Base-by-base conservation (phyloP, 37 sponge, comb jelly and placozoan genomes). In the Eunapius fragilis region DNA sequence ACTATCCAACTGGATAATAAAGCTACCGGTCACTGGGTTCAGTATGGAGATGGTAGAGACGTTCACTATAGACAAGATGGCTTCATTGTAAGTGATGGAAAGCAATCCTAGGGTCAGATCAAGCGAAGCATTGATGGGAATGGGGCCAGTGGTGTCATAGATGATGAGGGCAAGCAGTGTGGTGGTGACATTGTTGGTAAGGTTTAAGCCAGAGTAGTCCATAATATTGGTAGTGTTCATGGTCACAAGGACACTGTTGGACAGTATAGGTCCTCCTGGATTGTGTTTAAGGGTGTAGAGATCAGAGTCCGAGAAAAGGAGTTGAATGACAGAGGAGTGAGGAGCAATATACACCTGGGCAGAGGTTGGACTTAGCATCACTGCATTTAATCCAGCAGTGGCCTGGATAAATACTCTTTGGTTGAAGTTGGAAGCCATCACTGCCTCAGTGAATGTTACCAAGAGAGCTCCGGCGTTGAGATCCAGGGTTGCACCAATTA, bases 41-140 rank as follows among this genome's bases (percentile, higher is more conserved):
- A 69, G 47, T 36, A 94, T 81, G 35, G 82, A 84, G 26, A 96
- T 12, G 22, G 88, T 76, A 23, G 85, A 58, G 7, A 72, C 68
- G 36, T 96, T 79, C 17, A 96, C 71, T 9, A 87, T 79, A 25
- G 76, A 14, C 27, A 67, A 28, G 28, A 79, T 58, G 33, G 47
- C 35, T 73, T 96, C 96, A 83, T 96, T 91, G 80, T 92, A 90
- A 0, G 74, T 67, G 71, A 96, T 30, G 1, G 79, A 68, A 26
- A 96, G 74, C 19, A 87, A 32, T 28, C 96, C 96, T 75, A 86
- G 77, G 68, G 92, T 96, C 45, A 94, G 85, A 85, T 96, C 91
- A 12, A 96, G 74, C 4, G 41, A 32, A 37, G 81, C 85, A 17
- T 68, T 31, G 6, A 85, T 81, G 25, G 93, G 82, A 47, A 77